These are phyloP conservation scores for Bos javanicus DNA, from an alignment of 2,113 vertebrate genomes.

Conservation along the genomic window DNA sequence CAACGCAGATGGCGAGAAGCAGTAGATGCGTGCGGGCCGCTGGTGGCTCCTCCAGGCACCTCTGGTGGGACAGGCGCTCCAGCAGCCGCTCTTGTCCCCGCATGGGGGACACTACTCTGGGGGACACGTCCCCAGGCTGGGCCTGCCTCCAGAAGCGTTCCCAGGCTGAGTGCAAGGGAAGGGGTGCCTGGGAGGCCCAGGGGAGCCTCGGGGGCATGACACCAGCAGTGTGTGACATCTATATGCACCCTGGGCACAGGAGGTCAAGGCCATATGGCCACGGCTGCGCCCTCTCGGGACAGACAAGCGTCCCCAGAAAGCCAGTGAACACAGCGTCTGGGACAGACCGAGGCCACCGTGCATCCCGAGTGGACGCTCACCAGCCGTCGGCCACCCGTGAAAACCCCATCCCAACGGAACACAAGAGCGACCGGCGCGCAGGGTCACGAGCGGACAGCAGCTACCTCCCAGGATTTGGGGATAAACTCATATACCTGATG, in stretches of 20 bases:
- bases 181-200: neutral
- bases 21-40: accelerated
- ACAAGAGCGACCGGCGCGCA: accelerated
- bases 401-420: neutral
- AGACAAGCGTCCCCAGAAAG: accelerated
- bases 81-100: neutral
- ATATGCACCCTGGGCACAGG: accelerated
- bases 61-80: accelerated
- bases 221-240: accelerated
- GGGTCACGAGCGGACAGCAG: accelerated
- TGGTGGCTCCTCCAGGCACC: accelerated
- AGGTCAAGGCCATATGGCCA: accelerated
- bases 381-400: accelerated
- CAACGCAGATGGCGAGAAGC: neutral
- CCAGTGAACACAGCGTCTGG: accelerated
- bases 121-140: accelerated
- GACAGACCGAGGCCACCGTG: accelerated
- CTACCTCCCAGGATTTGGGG: accelerated
- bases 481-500: neutral
- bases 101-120: accelerated
- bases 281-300: accelerated
- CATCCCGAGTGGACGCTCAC: accelerated
- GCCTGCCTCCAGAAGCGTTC: accelerated
- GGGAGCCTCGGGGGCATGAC: neutral
- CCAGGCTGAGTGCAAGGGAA: accelerated